Evolutionary conservation across 2,113 vertebrate genomes (phyloP).

Genomic region (Rhagologus leucostigma): DNA sequence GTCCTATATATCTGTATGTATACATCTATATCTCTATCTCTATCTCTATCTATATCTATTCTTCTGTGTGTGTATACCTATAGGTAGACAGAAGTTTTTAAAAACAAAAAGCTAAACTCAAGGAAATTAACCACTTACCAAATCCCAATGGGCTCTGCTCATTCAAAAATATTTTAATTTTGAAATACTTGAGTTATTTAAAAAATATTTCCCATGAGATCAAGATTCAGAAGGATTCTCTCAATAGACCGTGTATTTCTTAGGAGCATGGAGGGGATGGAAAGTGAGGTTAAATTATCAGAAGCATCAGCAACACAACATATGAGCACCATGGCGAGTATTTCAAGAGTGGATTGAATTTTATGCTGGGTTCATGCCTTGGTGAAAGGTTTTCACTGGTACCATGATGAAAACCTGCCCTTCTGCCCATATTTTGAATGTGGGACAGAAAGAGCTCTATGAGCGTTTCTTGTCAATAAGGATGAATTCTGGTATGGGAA

Average conservation of each 20-base stretch:
- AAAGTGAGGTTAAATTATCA: background rate
- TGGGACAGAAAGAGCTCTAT: background rate
- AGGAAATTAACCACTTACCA: background rate
- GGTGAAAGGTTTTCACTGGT: background rate
- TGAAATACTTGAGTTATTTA: background rate
- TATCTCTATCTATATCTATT: background rate
- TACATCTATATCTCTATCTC: background rate
- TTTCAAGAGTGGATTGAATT: background rate
- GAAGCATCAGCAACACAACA: background rate
- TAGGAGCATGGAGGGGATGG: background rate
- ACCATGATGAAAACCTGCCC: background rate
- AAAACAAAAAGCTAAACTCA: background rate
- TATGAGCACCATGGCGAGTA: rapidly evolving
- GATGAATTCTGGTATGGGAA: background rate
- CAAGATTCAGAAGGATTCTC: background rate
- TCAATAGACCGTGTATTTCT: background rate
- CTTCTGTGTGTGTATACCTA: background rate
- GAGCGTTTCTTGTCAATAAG: background rate
- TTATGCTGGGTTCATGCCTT: background rate
- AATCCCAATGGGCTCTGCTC: background rate
- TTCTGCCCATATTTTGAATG: background rate
- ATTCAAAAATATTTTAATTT: background rate
- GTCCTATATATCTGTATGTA: background rate
- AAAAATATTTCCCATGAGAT: background rate
- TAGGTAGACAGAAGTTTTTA: background rate